phyloP scores from a whole-genome alignment of 2,113 vertebrate genomes.

The Pseudorasbora parva region DNA sequence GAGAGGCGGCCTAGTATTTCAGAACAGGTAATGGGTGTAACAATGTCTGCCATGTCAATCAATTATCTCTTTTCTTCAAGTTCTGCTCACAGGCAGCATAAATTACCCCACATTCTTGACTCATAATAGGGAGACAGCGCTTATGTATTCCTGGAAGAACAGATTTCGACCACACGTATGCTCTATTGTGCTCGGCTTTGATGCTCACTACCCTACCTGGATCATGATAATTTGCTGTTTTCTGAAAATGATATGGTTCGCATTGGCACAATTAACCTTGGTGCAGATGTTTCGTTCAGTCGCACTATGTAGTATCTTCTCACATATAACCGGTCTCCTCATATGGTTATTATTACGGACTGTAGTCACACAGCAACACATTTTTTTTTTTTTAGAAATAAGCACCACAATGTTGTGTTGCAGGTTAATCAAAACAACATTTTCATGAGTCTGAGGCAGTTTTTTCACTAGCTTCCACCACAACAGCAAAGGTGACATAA shows the following conservation, averaged over 20 bases:
- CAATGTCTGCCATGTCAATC: slow-evolving; percentile 40
- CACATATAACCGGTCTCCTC: background rate
- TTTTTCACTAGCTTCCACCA: background rate
- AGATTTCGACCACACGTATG: slow-evolving; percentile 24
- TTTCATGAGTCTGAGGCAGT: background rate
- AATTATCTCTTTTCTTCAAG: slow-evolving; percentile 33
- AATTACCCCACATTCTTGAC: slow-evolving; percentile 39
- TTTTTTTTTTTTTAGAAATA: background rate
- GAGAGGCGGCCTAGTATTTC: slow-evolving; percentile 24
- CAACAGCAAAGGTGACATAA: slow-evolving; percentile 52
- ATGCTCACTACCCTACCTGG: background rate
- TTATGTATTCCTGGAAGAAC: slow-evolving; percentile 37
- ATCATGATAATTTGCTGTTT: slow-evolving; percentile 24
- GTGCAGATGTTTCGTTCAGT: slow-evolving; percentile 12
- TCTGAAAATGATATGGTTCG: slow-evolving; percentile 20
- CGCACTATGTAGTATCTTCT: background rate
- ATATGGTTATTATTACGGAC: background rate
- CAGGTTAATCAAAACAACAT: slow-evolving; percentile 1
- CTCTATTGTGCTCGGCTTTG: slow-evolving; percentile 10
- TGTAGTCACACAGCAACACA: background rate
- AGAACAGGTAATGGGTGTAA: slow-evolving; percentile 29
- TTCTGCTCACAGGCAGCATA: slow-evolving; percentile 10
- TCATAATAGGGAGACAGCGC: slow-evolving; percentile 9
- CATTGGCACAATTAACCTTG: slow-evolving; percentile 28
- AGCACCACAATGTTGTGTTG: background rate